phyloP scores from a whole-genome alignment of 2,113 vertebrate genomes.

The Charina bottae region DNA sequence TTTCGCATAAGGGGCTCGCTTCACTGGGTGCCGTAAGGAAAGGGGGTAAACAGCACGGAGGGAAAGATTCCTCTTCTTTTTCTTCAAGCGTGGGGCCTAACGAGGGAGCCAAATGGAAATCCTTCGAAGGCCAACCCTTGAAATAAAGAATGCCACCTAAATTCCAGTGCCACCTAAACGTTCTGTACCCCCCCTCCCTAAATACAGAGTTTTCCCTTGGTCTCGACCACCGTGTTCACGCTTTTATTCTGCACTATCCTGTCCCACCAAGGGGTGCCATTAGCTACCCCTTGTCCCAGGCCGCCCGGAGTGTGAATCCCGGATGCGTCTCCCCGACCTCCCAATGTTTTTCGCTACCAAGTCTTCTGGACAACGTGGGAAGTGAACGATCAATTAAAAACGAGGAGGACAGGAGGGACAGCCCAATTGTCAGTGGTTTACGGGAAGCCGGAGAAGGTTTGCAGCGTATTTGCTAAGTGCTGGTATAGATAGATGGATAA shows the following conservation, averaged over 20 bases:
- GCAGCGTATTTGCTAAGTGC: not conserved
- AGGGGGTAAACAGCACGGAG: no score
- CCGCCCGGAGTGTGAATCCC: not conserved
- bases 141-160: not conserved
- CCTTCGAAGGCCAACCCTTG: not conserved
- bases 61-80: not conserved
- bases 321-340: not conserved
- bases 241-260: not conserved
- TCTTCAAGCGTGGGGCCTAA: not conserved
- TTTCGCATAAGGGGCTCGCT: not conserved
- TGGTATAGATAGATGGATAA: constrained; percentile 10
- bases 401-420: not conserved
- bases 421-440: not conserved
- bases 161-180: not conserved
- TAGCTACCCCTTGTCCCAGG: not conserved
- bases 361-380: not conserved
- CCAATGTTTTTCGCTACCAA: not conserved
- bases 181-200: not conserved
- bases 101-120: not conserved
- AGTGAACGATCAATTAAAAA: not conserved
- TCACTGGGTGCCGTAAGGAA: no score
- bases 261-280: not conserved
- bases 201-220: not conserved
- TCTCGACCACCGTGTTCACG: not conserved
- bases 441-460: not conserved